Evolutionary conservation across 2,888 invertebrate species (phyloP).

Genomic region (Seladonia tumulorum): DNA sequence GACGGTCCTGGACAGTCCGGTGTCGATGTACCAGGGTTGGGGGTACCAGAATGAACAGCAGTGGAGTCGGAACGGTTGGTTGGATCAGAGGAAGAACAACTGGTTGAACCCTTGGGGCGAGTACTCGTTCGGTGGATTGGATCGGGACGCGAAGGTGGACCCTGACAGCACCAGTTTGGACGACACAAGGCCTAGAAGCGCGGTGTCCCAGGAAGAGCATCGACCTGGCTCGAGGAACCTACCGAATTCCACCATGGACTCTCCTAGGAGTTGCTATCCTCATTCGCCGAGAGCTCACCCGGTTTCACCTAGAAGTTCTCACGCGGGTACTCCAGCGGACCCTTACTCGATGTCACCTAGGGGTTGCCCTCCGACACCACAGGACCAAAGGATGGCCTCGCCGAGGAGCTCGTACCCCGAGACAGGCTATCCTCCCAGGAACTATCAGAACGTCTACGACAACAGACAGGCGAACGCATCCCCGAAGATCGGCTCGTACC

Average conservation of each 20-base stretch:
- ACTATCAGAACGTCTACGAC: constrained; percentile 74
- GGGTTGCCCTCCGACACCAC: constrained; percentile 73
- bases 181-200: constrained; percentile 80
- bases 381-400: constrained; percentile 78
- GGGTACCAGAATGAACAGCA: constrained; percentile 82
- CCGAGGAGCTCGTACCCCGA: constrained; percentile 78
- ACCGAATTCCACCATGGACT: constrained; percentile 77
- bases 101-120: constrained; percentile 83
- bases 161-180: constrained; percentile 89
- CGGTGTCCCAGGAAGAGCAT: constrained; percentile 80
- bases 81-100: constrained; percentile 82
- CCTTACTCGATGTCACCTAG: constrained; percentile 76
- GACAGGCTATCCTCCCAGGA: constrained; percentile 73
- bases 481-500: constrained; percentile 70
- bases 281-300: constrained; percentile 78
- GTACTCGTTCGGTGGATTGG: constrained; percentile 80
- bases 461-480: constrained; percentile 73
- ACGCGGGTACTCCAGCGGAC: constrained; percentile 76
- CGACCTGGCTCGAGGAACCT: constrained; percentile 79
- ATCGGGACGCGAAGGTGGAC: constrained; percentile 89
- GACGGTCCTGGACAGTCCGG: constrained; percentile 89
- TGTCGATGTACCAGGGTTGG: constrained; percentile 84
- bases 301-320: constrained; percentile 79
- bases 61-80: constrained; percentile 81
- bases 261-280: constrained; percentile 73